Evolutionary conservation across 2,888 invertebrate genomes (phyloP), one percentile per base, ranked within the genome.

Genomic region (Yponomeuta sedellus): DNA sequence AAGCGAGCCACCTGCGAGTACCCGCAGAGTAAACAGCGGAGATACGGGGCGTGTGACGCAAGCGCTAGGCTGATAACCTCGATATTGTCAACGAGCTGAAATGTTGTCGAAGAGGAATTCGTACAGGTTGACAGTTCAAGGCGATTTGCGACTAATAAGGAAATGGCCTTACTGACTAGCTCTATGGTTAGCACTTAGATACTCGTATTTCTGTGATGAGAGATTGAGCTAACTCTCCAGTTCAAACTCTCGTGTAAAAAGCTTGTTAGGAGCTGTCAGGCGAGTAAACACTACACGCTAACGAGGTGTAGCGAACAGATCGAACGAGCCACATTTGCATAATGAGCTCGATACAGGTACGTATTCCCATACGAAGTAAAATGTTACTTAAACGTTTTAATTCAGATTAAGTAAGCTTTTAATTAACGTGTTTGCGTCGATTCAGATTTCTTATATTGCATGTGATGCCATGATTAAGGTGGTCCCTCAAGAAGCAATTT

Each of bases 81-180:
- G 71, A 73, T 73, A 71, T 72, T 71, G 69, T 72, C 70, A 69
- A 69, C 67, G 25, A 57, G 61, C 65, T 61, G n/a, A 67, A 70
- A 64, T 65, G 65, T 59, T 61, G 64, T 40, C 40, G 62, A 68
- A 66, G 68, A 68, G 65, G 66, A 67, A 70, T 68, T 67, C 66
- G 66, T 66, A 64, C 73, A 73, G 73, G 73, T 77, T 74, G 76
- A 69, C 73, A 72, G 81, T 82, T 84, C 83, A 86, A 85, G 83
- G 85, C 68, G 68, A 73, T 57, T 56, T 39, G 67, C 70, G 68
- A 75, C 73, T 63, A 73, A 78, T 72, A 78, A 82, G 83, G 83
- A 83, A 81, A 74, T 72, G 74, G 70, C 80, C 79, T 83, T 39
- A 65, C 61, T 66, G 68, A 65, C 68, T 68, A 68, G 65, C 61